Conservation (phyloP, 2,113 vertebrate species). For the Misgurnus anguillicaudatus region DNA sequence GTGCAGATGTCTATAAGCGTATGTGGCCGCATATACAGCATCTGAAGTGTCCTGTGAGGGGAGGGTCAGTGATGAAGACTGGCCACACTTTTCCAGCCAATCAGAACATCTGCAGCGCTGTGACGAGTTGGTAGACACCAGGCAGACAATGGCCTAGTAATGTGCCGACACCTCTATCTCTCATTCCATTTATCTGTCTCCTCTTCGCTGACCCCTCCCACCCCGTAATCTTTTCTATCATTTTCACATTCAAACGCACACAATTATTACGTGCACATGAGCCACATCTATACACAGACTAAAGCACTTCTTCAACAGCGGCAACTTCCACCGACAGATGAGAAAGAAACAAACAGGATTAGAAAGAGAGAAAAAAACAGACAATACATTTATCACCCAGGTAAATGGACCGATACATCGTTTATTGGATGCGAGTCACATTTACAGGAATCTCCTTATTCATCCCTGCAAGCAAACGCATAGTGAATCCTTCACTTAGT, state of each 20-base stretch:
- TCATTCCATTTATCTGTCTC: constrained; percentile 40
- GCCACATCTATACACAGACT: neutral
- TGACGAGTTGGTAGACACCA: constrained; percentile 67
- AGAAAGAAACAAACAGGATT: constrained; percentile 35
- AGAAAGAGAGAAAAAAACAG: constrained; percentile 30
- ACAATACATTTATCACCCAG: neutral
- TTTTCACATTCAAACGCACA: constrained; percentile 35
- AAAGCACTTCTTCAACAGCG: neutral
- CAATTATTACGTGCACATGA: neutral
- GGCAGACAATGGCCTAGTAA: constrained; percentile 75
- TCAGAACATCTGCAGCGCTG: constrained; percentile 57
- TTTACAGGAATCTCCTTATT: neutral
- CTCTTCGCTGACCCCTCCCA: constrained; percentile 27
- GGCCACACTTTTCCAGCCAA: constrained; percentile 54
- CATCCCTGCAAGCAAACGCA: neutral
- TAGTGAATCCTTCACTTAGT: neutral
- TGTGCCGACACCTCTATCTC: constrained; percentile 58
- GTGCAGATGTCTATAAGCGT: neutral
- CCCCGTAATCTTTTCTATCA: neutral
- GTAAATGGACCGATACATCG: neutral
- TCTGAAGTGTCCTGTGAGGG: constrained; percentile 43
- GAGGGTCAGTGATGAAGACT: constrained; percentile 20
- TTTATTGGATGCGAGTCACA: neutral
- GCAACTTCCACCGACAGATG: constrained; percentile 8
- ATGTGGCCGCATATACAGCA: constrained; percentile 43